Conservation (phyloP, 2,113 vertebrate genomes). For the Lasiurus borealis region DNA sequence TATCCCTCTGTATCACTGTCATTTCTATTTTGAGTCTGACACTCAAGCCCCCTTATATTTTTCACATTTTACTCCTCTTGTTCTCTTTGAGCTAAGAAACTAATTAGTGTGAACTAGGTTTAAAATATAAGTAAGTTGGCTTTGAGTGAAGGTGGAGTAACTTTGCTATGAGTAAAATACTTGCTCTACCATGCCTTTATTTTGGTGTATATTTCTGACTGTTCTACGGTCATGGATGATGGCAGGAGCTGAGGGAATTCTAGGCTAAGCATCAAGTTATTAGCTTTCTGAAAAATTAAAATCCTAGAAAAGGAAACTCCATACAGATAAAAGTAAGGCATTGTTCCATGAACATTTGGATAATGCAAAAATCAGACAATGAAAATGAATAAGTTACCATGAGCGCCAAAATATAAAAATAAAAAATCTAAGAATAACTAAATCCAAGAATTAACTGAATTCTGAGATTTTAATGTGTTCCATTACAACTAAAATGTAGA, state of each 20-base stretch:
- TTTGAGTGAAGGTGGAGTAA: neutral
- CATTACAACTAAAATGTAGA: slow-evolving; percentile 33
- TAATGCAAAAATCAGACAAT: neutral
- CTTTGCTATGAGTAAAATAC: neutral
- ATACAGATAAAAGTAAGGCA: neutral
- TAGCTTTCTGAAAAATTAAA: neutral
- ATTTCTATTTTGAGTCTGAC: neutral
- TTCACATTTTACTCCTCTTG: neutral
- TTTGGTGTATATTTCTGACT: neutral
- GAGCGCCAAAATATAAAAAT: neutral
- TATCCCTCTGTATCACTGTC: neutral
- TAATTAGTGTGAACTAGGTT: neutral
- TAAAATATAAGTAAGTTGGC: neutral
- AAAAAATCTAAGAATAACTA: neutral
- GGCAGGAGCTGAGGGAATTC: neutral
- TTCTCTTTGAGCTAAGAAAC: neutral
- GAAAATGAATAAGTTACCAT: neutral
- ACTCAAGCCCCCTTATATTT: neutral
- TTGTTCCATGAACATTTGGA: neutral
- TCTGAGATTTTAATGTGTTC: neutral
- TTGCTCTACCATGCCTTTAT: neutral
- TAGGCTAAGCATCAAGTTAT: neutral
- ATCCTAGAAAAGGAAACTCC: neutral
- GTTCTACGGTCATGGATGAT: neutral
- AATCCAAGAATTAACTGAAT: neutral